A percentile compares a stretch with the other conserved stretches of the same genome.
Conservation (phyloP, 2,888 invertebrate species). For the Ichneumoninae sp. region DNA sequence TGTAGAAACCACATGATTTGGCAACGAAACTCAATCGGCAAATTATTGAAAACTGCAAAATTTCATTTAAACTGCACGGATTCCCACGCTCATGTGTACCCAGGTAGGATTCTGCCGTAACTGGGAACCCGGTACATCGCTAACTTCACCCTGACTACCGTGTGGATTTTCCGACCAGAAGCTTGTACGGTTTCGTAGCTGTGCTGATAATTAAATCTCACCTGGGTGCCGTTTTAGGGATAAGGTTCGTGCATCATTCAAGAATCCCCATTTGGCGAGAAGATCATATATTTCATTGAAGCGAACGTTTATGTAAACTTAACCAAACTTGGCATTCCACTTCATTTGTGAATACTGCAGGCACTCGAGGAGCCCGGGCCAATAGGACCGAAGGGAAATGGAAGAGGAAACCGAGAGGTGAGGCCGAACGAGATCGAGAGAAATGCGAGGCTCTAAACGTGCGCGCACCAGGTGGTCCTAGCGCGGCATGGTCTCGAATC, state of each 20-base stretch:
- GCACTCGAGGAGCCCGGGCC: not conserved
- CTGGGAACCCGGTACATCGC: too few species aligned
- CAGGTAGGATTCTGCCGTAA: too few species aligned
- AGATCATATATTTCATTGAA: constrained; percentile 5
- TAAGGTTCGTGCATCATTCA: not conserved
- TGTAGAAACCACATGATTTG: not conserved
- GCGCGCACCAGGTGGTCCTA: constrained; percentile 63
- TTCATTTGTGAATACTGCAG: constrained; percentile 31
- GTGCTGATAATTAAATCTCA: not conserved
- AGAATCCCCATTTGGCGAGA: not conserved
- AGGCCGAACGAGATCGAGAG: constrained; percentile 55
- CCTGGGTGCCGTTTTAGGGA: not conserved
- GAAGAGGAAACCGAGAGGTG: constrained; percentile 17
- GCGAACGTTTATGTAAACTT: not conserved
- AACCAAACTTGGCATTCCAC: constrained; percentile 10
- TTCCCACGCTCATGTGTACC: too few species aligned
- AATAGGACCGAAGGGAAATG: constrained; percentile 20
- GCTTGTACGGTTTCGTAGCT: too few species aligned
- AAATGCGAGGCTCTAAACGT: constrained; percentile 62
- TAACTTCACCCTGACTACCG: too few species aligned
- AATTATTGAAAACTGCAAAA: too few species aligned
- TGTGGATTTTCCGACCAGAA: too few species aligned
- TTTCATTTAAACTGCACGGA: too few species aligned
- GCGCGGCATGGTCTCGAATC: constrained; percentile 60
- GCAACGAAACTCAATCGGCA: too few species aligned